A percentile compares a stretch with the other conserved stretches of the same genome.
These are phyloP conservation scores for Neodiprion pinetum DNA, from an alignment of 1,140 invertebrate genomes.

Conservation along the genomic window DNA sequence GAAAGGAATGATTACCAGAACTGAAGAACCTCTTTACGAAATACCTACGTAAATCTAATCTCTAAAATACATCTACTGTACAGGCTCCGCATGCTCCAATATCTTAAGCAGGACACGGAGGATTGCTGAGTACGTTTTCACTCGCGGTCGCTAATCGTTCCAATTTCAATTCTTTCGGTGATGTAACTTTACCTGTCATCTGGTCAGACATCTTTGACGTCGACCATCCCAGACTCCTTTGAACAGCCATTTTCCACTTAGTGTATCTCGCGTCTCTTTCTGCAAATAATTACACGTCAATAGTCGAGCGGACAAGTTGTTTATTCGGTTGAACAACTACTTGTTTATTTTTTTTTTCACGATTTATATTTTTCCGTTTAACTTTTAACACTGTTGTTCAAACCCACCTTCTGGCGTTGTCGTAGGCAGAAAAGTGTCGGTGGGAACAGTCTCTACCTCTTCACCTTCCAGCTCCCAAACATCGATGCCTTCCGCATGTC, in stretches of 20 bases:
- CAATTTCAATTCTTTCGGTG: constrained; percentile 47
- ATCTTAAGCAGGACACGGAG: constrained; percentile 20
- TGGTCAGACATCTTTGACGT: constrained; percentile 71
- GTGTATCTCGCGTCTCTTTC: constrained; percentile 83
- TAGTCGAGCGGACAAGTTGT: constrained; percentile 10
- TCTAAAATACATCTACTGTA: constrained; percentile 8
- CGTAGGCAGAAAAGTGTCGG: constrained; percentile 80
- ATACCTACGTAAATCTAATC: too few species aligned
- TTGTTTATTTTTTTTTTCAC: constrained; percentile 14
- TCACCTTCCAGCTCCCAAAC: constrained; percentile 64
- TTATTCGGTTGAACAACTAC: neutral
- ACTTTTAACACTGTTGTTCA: constrained; percentile 1
- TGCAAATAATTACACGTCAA: constrained; percentile 54
- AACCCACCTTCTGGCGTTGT: constrained; percentile 74
- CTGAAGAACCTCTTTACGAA: too few species aligned
- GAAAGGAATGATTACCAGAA: too few species aligned
- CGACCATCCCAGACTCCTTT: constrained; percentile 88
- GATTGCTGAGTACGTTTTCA: constrained; percentile 4
- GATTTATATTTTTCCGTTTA: constrained; percentile 19
- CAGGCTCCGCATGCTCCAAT: constrained; percentile 53
- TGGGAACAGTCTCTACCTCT: constrained; percentile 66
- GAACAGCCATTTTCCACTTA: constrained; percentile 93
- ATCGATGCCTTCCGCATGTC: constrained; percentile 78
- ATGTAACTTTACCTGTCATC: constrained; percentile 72
- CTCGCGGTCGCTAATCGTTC: constrained; percentile 41